Evolutionary conservation across 2,797 vertebrate genomes (phyloP).

Genomic region (Semaprochilodus insignis): DNA sequence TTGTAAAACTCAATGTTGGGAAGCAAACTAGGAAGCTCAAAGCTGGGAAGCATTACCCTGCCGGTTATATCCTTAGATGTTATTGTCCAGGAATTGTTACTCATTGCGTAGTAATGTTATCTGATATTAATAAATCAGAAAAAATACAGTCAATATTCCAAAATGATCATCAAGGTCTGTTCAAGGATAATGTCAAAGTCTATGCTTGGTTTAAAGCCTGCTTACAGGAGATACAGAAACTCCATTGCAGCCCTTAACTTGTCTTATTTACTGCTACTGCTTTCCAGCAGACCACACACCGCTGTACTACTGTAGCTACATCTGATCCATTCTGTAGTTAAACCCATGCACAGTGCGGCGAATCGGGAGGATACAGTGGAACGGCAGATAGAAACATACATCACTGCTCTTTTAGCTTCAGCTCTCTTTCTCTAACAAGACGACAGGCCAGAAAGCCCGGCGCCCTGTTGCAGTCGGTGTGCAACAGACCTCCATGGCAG

Average conservation of each 20-base stretch:
- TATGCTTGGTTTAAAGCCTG: too few relatives aligned
- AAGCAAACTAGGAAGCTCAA: too few relatives aligned
- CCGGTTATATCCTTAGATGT: too few relatives aligned
- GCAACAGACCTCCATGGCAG: conserved; percentile 71
- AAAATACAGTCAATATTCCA: too few relatives aligned
- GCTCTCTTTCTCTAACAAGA: conserved; percentile 66
- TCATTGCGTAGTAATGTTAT: too few relatives aligned
- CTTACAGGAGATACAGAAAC: background rate
- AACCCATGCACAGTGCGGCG: background rate
- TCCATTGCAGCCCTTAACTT: background rate
- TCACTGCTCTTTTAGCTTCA: background rate
- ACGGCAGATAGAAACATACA: conserved; percentile 3
- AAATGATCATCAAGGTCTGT: too few relatives aligned
- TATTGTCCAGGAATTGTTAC: too few relatives aligned
- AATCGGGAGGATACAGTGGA: background rate
- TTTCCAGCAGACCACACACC: background rate
- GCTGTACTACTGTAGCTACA: background rate
- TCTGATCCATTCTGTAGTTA: background rate
- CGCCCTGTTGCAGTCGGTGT: conserved; percentile 69
- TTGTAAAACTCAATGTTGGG: too few relatives aligned
- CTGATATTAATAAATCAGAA: too few relatives aligned
- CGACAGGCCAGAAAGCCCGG: conserved; percentile 68
- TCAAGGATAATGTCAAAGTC: too few relatives aligned
- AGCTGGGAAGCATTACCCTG: too few relatives aligned
- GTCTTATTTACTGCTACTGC: background rate